Conservation (phyloP, 1,140 invertebrate species). For the Calycopis cecrops region DNA sequence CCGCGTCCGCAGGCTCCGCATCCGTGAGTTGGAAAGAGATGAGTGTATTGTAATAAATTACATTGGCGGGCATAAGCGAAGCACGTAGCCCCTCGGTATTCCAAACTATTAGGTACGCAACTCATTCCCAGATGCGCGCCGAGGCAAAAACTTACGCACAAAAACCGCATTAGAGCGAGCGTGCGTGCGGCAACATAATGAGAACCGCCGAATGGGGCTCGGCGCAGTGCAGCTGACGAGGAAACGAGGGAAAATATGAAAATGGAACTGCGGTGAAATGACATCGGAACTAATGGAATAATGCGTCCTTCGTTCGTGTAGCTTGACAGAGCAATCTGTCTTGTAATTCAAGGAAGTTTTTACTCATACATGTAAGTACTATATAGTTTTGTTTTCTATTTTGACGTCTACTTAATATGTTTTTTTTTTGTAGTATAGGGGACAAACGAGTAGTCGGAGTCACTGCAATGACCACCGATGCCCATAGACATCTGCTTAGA, state of each 20-base stretch:
- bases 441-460: too few species aligned
- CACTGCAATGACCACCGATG: too few species aligned
- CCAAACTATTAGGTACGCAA: slow-evolving; percentile 35
- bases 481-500: too few species aligned
- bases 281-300: slow-evolving; percentile 22
- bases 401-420: too few species aligned
- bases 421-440: too few species aligned
- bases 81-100: slow-evolving; percentile 32
- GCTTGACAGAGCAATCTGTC: slow-evolving; percentile 1
- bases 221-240: slow-evolving; percentile 33
- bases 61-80: slow-evolving; percentile 27
- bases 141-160: slow-evolving; percentile 31
- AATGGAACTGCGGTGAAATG: slow-evolving; percentile 16
- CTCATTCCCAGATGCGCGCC: slow-evolving; percentile 31
- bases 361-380: too few species aligned
- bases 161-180: slow-evolving; percentile 31
- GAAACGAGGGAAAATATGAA: slow-evolving; percentile 34
- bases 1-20: slow-evolving; percentile 9
- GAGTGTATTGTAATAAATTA: slow-evolving; percentile 23
- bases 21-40: slow-evolving; percentile 23
- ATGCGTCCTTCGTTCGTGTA: slow-evolving; percentile 3
- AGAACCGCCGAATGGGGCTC: slow-evolving; percentile 19
- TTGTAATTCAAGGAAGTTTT: too few species aligned
- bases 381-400: too few species aligned
- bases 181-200: slow-evolving; percentile 30